These are phyloP conservation scores for Epirrhoe alternata DNA, from an alignment of 2,888 invertebrate species.

Conservation along the genomic window DNA sequence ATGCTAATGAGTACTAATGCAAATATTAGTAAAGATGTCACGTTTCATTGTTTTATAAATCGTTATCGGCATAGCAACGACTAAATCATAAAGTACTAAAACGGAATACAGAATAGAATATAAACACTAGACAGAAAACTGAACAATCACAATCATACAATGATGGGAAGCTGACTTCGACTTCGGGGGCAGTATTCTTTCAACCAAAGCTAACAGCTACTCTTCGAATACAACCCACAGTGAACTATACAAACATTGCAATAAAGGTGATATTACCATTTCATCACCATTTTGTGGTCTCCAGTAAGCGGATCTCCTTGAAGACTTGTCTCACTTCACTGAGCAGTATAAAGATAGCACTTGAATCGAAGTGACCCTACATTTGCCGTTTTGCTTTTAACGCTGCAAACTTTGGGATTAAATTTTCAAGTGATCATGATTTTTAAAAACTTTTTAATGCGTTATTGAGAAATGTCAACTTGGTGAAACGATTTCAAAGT, in stretches of 20 bases:
- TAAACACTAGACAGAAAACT: neutral
- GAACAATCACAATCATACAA: neutral
- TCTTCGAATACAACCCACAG: neutral
- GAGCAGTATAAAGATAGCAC: constrained; percentile 32
- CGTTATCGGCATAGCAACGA: too few species aligned
- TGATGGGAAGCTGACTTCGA: constrained; percentile 4
- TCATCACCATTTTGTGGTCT: constrained; percentile 29
- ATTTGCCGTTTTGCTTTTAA: constrained; percentile 16
- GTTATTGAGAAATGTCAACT: constrained; percentile 13
- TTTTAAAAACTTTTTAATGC: constrained; percentile 13
- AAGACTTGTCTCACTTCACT: constrained; percentile 48
- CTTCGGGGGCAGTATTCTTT: constrained; percentile 11
- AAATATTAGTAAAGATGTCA: too few species aligned
- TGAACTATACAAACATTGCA: neutral
- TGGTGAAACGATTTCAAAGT: constrained; percentile 1
- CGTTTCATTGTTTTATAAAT: too few species aligned
- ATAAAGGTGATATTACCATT: constrained; percentile 16
- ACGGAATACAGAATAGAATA: neutral
- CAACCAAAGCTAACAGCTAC: constrained; percentile 1
- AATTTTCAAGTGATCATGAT: constrained; percentile 11
- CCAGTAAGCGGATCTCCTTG: constrained; percentile 59
- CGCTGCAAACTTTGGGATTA: constrained; percentile 9
- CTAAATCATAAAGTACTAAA: too few species aligned
- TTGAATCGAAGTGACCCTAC: constrained; percentile 28
- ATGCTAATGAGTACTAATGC: too few species aligned